Conservation (phyloP, 2,797 vertebrate genomes). For the Discoglossus pictus region DNA sequence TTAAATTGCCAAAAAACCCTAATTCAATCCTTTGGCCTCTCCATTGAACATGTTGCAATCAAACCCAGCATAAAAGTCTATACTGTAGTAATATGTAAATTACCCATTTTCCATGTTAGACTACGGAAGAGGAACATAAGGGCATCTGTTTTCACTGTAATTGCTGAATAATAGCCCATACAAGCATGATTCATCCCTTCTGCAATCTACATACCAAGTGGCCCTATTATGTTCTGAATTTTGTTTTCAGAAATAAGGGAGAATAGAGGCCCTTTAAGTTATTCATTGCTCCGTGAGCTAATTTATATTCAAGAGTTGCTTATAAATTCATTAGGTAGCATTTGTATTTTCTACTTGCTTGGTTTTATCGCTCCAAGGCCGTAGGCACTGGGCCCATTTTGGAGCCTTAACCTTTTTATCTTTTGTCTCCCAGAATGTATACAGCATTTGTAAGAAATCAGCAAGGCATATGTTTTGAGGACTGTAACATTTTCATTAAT, state of each 20-base stretch:
- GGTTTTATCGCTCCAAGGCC: not conserved
- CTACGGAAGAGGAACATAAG: constrained; percentile 13
- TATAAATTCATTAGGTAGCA: constrained; percentile 23
- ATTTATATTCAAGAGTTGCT: constrained; percentile 43
- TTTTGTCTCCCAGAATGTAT: too few relatives aligned
- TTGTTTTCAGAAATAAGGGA: constrained; percentile 6
- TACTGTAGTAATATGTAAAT: constrained; percentile 30
- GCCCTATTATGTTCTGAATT: constrained; percentile 27
- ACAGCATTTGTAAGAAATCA: too few relatives aligned
- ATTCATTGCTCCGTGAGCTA: constrained; percentile 33
- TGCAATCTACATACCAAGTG: constrained; percentile 48
- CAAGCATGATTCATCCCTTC: constrained; percentile 23
- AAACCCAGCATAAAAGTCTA: not conserved
- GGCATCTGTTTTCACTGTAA: constrained; percentile 27
- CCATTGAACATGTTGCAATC: too few relatives aligned
- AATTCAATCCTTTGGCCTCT: too few relatives aligned
- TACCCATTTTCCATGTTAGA: constrained; percentile 18
- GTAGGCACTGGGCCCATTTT: not conserved
- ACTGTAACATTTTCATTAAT: too few relatives aligned
- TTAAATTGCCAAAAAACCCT: too few relatives aligned
- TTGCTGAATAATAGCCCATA: constrained; percentile 20
- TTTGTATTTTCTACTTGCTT: constrained; percentile 24
- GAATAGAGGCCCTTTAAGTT: constrained; percentile 26
- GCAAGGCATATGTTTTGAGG: too few relatives aligned
- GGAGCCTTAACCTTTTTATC: too few relatives aligned